These are phyloP conservation scores for Petrolisthes cinctipes DNA, from an alignment of 2,888 invertebrate genomes.

Conservation along the genomic window DNA sequence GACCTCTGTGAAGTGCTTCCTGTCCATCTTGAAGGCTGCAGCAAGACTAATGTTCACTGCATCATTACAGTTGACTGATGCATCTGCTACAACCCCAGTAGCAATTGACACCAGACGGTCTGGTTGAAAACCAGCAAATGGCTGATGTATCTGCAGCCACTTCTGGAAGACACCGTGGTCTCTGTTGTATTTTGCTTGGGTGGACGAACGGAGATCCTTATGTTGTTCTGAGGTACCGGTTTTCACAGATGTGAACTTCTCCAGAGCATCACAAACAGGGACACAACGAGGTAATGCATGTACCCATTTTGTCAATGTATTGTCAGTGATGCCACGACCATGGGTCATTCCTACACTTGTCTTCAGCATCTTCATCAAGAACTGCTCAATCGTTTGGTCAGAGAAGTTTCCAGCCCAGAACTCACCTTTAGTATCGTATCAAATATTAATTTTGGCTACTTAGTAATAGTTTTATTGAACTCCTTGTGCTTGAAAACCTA, in stretches of 20 bases:
- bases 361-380: constrained; percentile 39
- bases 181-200: constrained; percentile 21
- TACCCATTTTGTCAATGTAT: constrained; percentile 32
- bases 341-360: constrained; percentile 39
- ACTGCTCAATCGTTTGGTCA: constrained; percentile 30
- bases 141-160: constrained; percentile 29
- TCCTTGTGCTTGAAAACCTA: constrained; percentile 19
- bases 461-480: not conserved
- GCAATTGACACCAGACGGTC: constrained; percentile 19
- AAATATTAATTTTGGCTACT: not conserved
- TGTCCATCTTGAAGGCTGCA: constrained; percentile 19
- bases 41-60: constrained; percentile 21
- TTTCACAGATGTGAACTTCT: constrained; percentile 22
- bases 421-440: not conserved
- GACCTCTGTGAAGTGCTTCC: constrained; percentile 35
- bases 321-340: constrained; percentile 27
- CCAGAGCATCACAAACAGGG: constrained; percentile 38
- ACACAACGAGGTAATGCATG: constrained; percentile 27
- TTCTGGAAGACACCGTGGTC: constrained; percentile 16
- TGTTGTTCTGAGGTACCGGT: constrained; percentile 24
- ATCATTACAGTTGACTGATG: constrained; percentile 33
- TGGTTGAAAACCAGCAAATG: constrained; percentile 36
- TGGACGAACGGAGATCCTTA: constrained; percentile 10
- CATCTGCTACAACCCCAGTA: constrained; percentile 35
- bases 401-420: constrained; percentile 40